A percentile compares a stretch with the other conserved stretches of the same genome.
Evolutionary conservation across 2,113 vertebrate species (phyloP).

Genomic region (Pan paniscus): DNA sequence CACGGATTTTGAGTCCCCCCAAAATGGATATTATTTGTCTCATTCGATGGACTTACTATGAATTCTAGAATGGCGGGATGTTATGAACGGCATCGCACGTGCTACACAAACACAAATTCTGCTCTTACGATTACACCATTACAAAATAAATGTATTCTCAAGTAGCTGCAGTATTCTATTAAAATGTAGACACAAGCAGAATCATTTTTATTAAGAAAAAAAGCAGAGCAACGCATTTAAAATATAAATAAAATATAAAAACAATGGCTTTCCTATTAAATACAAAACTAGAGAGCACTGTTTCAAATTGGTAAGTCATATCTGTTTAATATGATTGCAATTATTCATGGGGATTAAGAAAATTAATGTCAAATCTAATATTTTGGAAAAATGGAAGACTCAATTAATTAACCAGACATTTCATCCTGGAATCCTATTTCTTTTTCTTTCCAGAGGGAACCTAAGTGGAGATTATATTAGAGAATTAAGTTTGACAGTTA

Average conservation of each 20-base stretch:
- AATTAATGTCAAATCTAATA: background rate
- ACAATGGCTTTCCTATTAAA: background rate
- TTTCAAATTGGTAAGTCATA: background rate
- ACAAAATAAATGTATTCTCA: background rate
- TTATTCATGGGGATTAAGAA: background rate
- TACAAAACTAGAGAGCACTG: background rate
- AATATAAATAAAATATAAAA: background rate
- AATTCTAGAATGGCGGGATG: background rate
- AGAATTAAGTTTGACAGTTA: conserved; percentile 12
- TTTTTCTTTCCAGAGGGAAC: background rate
- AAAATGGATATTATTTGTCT: background rate
- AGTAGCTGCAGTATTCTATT: background rate
- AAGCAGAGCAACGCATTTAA: background rate
- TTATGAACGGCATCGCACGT: background rate
- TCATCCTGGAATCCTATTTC: background rate
- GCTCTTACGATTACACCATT: background rate
- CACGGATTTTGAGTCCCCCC: background rate
- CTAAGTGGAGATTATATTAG: background rate
- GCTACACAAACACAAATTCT: background rate
- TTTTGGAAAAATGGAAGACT: conserved; percentile 24
- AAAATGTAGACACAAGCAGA: background rate
- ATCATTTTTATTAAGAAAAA: background rate
- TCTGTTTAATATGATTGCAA: background rate
- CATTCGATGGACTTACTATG: background rate
- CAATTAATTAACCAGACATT: conserved; percentile 18